phyloP scores from a whole-genome alignment of 2,113 vertebrate species.

The Andinoacara biseriatus region DNA sequence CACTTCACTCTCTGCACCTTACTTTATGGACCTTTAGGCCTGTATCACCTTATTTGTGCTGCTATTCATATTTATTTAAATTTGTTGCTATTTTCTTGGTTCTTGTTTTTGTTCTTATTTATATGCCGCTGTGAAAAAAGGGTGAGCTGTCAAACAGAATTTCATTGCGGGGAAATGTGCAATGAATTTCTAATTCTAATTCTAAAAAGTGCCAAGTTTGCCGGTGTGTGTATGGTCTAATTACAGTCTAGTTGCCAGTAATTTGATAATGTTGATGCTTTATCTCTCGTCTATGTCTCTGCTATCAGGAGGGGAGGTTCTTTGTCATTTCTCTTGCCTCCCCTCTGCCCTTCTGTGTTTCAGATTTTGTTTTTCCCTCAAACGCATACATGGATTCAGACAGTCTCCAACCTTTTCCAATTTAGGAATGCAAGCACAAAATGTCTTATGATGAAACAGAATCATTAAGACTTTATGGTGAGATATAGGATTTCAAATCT shows the following conservation, averaged over 20 bases:
- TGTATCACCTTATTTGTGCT: no score
- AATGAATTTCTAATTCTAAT: no score
- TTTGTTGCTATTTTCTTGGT: no score
- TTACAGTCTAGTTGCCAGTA: background rate
- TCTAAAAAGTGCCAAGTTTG: background rate
- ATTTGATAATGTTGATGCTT: slow-evolving; percentile 12
- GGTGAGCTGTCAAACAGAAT: no score
- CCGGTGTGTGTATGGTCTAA: background rate
- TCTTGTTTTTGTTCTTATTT: no score
- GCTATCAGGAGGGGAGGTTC: slow-evolving; percentile 1
- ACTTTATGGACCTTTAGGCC: no score
- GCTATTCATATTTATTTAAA: no score
- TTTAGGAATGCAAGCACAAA: background rate
- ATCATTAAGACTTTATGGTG: background rate
- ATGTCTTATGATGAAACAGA: background rate
- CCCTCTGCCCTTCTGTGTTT: slow-evolving; percentile 33
- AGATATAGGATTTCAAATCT: background rate
- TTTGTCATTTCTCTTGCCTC: slow-evolving; percentile 8
- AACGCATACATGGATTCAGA: no score
- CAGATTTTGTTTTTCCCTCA: slow-evolving; percentile 35
- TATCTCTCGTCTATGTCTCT: background rate
- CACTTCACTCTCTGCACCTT: no score
- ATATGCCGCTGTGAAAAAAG: no score
- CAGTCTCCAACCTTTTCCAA: background rate
- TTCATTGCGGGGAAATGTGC: no score